Conservation (phyloP, 2,113 vertebrate species). For the Zosterops japonicus region DNA sequence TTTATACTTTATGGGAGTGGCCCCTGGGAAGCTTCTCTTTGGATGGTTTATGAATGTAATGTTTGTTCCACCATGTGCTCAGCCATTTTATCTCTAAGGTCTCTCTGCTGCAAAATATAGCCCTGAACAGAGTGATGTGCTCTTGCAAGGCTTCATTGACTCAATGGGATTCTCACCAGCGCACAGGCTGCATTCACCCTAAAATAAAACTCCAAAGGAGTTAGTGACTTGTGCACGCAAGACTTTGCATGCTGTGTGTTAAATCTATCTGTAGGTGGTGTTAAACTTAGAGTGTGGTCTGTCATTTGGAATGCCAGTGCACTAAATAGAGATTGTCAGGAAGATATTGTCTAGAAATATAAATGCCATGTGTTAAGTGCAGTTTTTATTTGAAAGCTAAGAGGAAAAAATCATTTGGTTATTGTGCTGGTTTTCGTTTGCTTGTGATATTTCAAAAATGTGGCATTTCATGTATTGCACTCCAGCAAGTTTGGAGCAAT, state of each 20-base stretch:
- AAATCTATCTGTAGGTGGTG: slow-evolving; percentile 19
- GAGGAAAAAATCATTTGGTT: background rate
- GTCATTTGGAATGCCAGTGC: background rate
- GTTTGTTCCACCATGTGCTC: background rate
- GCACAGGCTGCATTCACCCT: background rate
- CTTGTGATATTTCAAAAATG: slow-evolving; percentile 14
- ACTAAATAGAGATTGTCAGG: slow-evolving; percentile 29
- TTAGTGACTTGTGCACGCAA: background rate
- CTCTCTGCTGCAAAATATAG: background rate
- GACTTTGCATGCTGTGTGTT: background rate
- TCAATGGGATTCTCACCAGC: background rate
- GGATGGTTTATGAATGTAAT: background rate
- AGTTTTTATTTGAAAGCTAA: slow-evolving; percentile 11
- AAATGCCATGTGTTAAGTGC: slow-evolving; percentile 29
- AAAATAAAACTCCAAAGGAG: background rate
- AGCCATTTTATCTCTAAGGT: background rate
- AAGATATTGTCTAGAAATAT: slow-evolving; percentile 27
- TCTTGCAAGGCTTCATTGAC: background rate
- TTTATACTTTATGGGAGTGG: background rate
- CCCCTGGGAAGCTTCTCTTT: background rate
- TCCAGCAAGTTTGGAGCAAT: slow-evolving; percentile 64
- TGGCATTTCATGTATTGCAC: slow-evolving; percentile 42
- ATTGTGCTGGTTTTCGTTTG: background rate
- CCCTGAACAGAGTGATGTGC: background rate
- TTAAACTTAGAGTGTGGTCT: slow-evolving; percentile 28